Conservation (phyloP, 2,797 vertebrate species). For the Gambelia wislizenii region DNA sequence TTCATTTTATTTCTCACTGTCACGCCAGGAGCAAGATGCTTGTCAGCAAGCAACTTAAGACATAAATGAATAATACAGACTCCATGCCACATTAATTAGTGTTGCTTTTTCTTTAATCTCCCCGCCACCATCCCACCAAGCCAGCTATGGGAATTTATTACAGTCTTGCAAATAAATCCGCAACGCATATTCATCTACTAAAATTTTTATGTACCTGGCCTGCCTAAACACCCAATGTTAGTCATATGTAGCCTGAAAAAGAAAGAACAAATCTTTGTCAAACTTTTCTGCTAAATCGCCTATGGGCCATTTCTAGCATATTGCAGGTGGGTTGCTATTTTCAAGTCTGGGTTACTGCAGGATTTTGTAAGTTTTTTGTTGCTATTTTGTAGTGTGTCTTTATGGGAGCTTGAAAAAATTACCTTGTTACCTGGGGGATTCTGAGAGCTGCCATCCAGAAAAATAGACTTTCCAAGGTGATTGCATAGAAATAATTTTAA, state of each 20-base stretch:
- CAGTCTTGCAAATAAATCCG: background rate
- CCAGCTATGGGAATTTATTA: background rate
- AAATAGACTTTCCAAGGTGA: background rate
- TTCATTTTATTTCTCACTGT: slow-evolving; percentile 12
- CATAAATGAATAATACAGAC: background rate
- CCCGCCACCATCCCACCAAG: background rate
- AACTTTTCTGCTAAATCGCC: background rate
- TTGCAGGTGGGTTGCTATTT: background rate
- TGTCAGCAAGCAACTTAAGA: background rate
- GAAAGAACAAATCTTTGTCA: background rate
- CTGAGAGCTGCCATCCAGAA: too few species aligned
- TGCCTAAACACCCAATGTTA: background rate
- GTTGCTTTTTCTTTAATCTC: background rate
- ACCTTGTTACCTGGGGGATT: too few species aligned
- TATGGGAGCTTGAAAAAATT: too few species aligned
- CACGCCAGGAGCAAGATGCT: background rate
- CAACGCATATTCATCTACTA: background rate
- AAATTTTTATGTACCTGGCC: background rate
- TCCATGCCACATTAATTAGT: background rate
- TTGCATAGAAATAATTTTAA: background rate
- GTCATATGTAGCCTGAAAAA: background rate
- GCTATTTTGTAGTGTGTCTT: background rate
- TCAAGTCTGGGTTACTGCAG: background rate
- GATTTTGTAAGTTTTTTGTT: background rate
- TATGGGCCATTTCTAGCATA: background rate